Evolutionary conservation across 2,888 invertebrate genomes (phyloP).

Genomic region (Trachelus tabidus): DNA sequence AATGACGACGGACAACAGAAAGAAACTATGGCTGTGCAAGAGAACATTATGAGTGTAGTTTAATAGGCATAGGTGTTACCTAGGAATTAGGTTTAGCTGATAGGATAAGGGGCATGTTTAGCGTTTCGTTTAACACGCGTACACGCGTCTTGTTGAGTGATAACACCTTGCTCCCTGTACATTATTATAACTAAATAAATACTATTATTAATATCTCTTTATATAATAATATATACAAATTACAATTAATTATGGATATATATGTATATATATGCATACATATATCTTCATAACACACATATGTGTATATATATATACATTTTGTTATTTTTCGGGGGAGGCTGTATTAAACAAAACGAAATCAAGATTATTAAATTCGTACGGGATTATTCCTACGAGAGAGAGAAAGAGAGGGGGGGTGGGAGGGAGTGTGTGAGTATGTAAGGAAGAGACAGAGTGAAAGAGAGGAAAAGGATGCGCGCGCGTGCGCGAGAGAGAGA

Average conservation of each 20-base stretch:
- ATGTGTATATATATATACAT: conserved; percentile 46
- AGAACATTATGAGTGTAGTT: conserved; percentile 64
- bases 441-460: background rate
- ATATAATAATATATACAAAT: conserved; percentile 59
- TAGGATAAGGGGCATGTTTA: conserved; percentile 55
- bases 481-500: too few relatives aligned
- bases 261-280: conserved; percentile 52
- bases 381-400: conserved; percentile 39
- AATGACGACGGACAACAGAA: conserved; percentile 28
- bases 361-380: conserved; percentile 36
- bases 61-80: conserved; percentile 62
- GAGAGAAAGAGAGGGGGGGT: conserved; percentile 28
- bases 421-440: background rate
- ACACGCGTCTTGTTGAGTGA: conserved; percentile 37
- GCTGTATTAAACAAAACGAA: conserved; percentile 24
- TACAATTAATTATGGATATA: conserved; percentile 53
- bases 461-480: background rate
- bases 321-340: conserved; percentile 54
- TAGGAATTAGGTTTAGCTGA: conserved; percentile 61
- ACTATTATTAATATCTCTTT: conserved; percentile 62
- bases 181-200: conserved; percentile 57
- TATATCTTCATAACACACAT: conserved; percentile 25
- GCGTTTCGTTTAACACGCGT: conserved; percentile 43
- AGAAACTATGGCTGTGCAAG: conserved; percentile 65
- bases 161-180: conserved; percentile 55